A percentile compares a stretch with the other conserved stretches of the same genome.
phyloP scores from a whole-genome alignment of 2,888 invertebrate species.

The Caenorhabditis sulstoni region DNA sequence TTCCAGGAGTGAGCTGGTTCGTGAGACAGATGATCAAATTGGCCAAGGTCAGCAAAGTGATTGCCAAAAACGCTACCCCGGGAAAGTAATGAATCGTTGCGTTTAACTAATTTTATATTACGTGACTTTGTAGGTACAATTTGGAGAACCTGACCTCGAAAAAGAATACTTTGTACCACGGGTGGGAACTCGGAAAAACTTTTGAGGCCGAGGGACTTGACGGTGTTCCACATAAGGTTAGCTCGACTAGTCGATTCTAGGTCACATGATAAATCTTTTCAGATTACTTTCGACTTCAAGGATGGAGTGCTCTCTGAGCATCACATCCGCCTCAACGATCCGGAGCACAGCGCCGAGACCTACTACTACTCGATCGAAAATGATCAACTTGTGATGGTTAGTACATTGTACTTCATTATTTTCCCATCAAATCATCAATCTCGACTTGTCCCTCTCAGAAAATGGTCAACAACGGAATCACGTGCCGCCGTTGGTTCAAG shows the following conservation, averaged over 20 bases:
- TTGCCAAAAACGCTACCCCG: constrained; percentile 48
- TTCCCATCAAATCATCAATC: neutral
- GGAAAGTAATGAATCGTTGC: constrained; percentile 51
- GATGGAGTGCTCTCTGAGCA: constrained; percentile 73
- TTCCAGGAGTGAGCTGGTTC: constrained; percentile 69
- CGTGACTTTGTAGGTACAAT: constrained; percentile 63
- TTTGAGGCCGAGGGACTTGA: constrained; percentile 79
- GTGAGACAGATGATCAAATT: constrained; percentile 76
- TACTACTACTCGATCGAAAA: constrained; percentile 76
- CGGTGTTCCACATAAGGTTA: constrained; percentile 74
- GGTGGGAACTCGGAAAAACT: constrained; percentile 74
- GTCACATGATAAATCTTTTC: constrained; percentile 39
- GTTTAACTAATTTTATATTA: neutral
- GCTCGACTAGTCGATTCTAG: too few species aligned
- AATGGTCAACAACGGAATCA: constrained; percentile 76
- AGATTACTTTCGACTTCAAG: constrained; percentile 76
- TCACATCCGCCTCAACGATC: constrained; percentile 78
- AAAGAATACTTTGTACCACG: constrained; percentile 72
- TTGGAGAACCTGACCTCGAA: constrained; percentile 76
- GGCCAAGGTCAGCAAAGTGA: constrained; percentile 76
- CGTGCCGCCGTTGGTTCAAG: constrained; percentile 79
- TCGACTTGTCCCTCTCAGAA: constrained; percentile 68
- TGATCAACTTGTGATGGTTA: constrained; percentile 75
- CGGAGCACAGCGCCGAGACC: constrained; percentile 75
- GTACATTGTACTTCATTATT: constrained; percentile 9